A percentile compares a stretch with the other conserved stretches of the same genome.
phyloP scores from a whole-genome alignment of 2,797 vertebrate genomes.

The Periophthalmus magnuspinnatus region DNA sequence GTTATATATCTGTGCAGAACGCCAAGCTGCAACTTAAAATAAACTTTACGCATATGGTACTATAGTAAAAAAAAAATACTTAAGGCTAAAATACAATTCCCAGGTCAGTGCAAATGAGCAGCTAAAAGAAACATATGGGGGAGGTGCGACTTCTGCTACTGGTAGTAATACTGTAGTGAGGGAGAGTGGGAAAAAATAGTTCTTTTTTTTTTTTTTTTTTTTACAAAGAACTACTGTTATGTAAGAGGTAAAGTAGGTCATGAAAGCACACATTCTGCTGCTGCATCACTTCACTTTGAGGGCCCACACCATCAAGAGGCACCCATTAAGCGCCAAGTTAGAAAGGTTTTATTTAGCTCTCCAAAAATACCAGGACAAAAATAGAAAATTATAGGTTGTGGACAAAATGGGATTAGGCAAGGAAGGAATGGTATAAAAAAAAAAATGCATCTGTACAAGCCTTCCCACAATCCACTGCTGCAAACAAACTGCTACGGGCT shows the following conservation, averaged over 20 bases:
- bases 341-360: constrained; percentile 17
- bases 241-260: constrained; percentile 69
- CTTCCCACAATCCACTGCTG: constrained; percentile 32
- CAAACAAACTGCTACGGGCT: constrained; percentile 37
- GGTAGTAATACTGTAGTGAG: not conserved
- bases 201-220: constrained; percentile 38
- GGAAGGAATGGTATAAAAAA: constrained; percentile 16
- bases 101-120: constrained; percentile 24
- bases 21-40: constrained; percentile 14
- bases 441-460: constrained; percentile 7
- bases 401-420: constrained; percentile 13
- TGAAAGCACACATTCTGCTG: constrained; percentile 50
- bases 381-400: constrained; percentile 23
- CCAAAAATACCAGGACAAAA: constrained; percentile 25
- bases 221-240: constrained; percentile 56
- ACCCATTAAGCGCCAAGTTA: constrained; percentile 17
- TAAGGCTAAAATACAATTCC: constrained; percentile 42
- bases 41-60: constrained; percentile 23
- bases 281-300: constrained; percentile 53
- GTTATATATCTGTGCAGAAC: constrained; percentile 18
- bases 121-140: constrained; percentile 24
- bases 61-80: constrained; percentile 18
- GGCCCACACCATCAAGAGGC: constrained; percentile 37
- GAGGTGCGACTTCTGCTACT: constrained; percentile 1
- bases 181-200: constrained; percentile 36